Percentiles rank a stretch among this genome's conserved stretches.
Conservation (phyloP, 2,797 vertebrate genomes). For the Geotrypetes seraphini region DNA sequence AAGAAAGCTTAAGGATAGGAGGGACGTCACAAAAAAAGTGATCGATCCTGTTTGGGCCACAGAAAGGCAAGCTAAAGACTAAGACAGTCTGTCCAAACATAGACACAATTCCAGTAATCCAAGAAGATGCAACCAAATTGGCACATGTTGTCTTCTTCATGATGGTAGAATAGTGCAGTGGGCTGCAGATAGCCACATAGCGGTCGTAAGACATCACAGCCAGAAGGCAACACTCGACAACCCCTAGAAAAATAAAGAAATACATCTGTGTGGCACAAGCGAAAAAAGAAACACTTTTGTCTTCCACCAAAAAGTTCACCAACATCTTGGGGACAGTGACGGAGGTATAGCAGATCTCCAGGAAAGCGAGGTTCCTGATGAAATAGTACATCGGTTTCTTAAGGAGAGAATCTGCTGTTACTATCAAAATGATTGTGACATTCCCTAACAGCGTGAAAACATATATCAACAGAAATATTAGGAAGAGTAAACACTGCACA, state of each 20-base stretch:
- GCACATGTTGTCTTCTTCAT: conserved; percentile 18
- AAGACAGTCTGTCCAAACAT: neutral
- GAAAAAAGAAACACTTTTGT: conserved; percentile 5
- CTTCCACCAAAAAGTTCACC: conserved; percentile 12
- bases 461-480: conserved; percentile 5
- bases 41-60: conserved; percentile 25
- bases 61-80: conserved; percentile 14
- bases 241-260: conserved; percentile 18
- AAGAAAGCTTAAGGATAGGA: conserved; percentile 27
- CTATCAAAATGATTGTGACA: conserved; percentile 9
- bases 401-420: conserved; percentile 10
- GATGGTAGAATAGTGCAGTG: conserved; percentile 17
- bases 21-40: conserved; percentile 33
- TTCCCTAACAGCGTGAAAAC: conserved; percentile 15
- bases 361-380: conserved; percentile 24
- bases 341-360: conserved; percentile 22
- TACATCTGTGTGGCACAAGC: conserved; percentile 24
- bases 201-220: conserved; percentile 23
- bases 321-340: conserved; percentile 16
- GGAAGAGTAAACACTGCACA: conserved; percentile 10
- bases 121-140: conserved; percentile 13
- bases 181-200: conserved; percentile 27
- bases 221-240: conserved; percentile 27
- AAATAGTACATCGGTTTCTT: conserved; percentile 25
- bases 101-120: neutral